These are phyloP conservation scores for Galleria mellonella DNA, from an alignment of 1,140 invertebrate species.

Conservation along the genomic window DNA sequence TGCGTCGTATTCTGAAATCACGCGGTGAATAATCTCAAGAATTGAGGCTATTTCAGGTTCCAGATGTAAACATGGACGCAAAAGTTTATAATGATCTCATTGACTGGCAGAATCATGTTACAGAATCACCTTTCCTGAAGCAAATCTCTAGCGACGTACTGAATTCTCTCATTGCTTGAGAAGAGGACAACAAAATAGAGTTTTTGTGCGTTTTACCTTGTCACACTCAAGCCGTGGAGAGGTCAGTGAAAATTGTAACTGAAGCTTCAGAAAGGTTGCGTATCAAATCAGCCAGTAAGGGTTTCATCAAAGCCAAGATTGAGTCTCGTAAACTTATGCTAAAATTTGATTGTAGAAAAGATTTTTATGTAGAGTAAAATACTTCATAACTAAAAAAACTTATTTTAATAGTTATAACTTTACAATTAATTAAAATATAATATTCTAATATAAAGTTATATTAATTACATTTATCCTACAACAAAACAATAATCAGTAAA, in stretches of 20 bases:
- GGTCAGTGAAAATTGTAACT: constrained; percentile 1
- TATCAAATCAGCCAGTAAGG: background rate
- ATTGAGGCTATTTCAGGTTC: background rate
- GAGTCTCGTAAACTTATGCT: no score
- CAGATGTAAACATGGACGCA: background rate
- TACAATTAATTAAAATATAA: background rate
- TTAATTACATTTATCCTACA: background rate
- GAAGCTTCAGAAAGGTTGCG: background rate
- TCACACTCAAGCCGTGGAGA: background rate
- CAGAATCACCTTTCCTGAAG: background rate
- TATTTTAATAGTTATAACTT: constrained; percentile 1
- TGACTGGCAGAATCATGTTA: background rate
- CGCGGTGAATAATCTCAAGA: background rate
- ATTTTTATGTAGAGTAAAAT: no score
- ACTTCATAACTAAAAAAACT: constrained; percentile 1
- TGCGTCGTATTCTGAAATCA: background rate
- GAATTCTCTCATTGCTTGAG: constrained; percentile 1
- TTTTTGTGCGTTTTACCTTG: constrained; percentile 2
- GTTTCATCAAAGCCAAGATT: background rate
- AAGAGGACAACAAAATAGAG: background rate
- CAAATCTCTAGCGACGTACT: background rate
- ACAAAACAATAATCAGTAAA: no score
- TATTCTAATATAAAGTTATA: background rate
- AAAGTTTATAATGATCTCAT: background rate
- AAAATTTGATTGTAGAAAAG: no score